A percentile compares a stretch with the other conserved stretches of the same genome.
phyloP scores from a whole-genome alignment of 2,113 vertebrate species.

The Poeciliopsis retropinna region DNA sequence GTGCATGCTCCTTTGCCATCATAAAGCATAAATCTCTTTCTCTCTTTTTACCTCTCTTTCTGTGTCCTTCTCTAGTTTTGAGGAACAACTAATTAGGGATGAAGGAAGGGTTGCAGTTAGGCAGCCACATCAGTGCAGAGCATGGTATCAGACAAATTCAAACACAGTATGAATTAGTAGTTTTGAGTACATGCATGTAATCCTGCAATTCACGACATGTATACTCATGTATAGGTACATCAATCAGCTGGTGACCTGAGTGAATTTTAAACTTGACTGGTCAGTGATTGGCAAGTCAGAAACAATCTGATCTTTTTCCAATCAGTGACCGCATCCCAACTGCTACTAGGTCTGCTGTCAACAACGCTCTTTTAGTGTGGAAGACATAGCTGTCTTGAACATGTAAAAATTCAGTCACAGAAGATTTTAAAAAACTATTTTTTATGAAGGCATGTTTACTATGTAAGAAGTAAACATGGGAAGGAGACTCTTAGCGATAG shows the following conservation, averaged over 20 bases:
- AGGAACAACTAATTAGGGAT: constrained; percentile 72
- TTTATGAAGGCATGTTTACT: not conserved
- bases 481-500: not conserved
- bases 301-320: too few relatives aligned
- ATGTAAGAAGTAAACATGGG: too few relatives aligned
- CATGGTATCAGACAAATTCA: constrained; percentile 44
- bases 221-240: constrained; percentile 7
- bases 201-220: not conserved
- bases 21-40: constrained; percentile 78
- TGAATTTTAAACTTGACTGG: not conserved
- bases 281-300: not conserved
- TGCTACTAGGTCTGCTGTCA: too few relatives aligned
- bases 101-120: constrained; percentile 73
- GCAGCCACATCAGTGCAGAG: constrained; percentile 45
- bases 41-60: constrained; percentile 46
- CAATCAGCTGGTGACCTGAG: not conserved
- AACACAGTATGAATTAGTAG: constrained; percentile 8
- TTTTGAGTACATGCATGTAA: constrained; percentile 5
- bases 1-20: constrained; percentile 72
- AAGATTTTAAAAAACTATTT: not conserved
- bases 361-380: too few relatives aligned
- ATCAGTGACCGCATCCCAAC: too few relatives aligned
- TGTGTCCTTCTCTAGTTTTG: constrained; percentile 62
- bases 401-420: not conserved
- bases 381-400: not conserved